Evolutionary conservation across 2,113 vertebrate genomes (phyloP), one percentile per base, ranked within the genome.

Genomic region (Hemiprocne comata): DNA sequence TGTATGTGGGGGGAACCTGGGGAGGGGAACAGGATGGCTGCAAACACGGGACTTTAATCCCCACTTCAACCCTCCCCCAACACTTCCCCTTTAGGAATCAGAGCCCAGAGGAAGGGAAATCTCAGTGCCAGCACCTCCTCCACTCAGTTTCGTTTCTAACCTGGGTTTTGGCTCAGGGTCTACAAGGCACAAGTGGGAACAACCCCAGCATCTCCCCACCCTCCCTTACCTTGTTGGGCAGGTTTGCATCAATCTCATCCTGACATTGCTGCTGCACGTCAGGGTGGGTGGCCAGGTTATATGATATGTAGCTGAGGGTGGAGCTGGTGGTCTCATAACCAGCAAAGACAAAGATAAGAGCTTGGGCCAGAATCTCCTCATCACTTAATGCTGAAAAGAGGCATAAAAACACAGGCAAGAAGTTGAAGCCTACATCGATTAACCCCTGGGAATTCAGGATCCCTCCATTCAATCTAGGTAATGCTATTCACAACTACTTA

Each of bases 251-350:
- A 0, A 98, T 97, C 89, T 99, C 98, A 1, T 98, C 93, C 77
- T 98, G 98, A 10, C 99, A 95, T 10, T 7, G 96, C 80, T 97
- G 97, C 95, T 98, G 98, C 61, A 94, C 89, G 0, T 98, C 86
- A 10, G 98, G 98, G 88, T 98, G 91, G 4, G 65, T 97, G 54
- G 98, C 98, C 92, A 98, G 94, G 79, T 95, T 97, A 66, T 98
- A 98, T 2, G 98, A 83, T 17, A 98, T 4, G 91, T 97, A 98
- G 55, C 88, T 93, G 36, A 99, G 93, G 5, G 98, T 86, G 76
- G 71, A 97, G 96, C 98, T 98, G 44, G 90, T 98, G 55, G 98
- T 98, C 89, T 98, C 98, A 74, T 98, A 99, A 20, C 98, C 98
- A 55, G 97, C 98, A 78, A 98, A 96, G 85, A 99, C 97, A 87